Evolutionary conservation across 2,113 vertebrate species (phyloP), one percentile per base, ranked within the genome.

Genomic region (Marcusenius ussheri): DNA sequence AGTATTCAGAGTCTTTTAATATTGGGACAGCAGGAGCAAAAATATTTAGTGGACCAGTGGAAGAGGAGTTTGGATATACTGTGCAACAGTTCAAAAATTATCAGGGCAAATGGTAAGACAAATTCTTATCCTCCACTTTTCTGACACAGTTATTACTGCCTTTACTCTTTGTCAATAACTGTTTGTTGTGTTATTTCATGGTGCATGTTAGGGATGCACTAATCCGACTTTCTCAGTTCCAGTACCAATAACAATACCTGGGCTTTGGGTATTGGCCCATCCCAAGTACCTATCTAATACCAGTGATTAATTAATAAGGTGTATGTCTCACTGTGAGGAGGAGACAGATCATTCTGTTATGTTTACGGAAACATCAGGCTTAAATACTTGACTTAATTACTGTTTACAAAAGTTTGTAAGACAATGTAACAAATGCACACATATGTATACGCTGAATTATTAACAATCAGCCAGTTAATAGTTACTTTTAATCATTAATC

Each of bases 61-160:
- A 35, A 35, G 97, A 96, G 66, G 97, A 98, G 92, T 99, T 99
- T 94, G 98, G 98, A 89, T 98, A 98, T 89, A 86, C 95, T 4
- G 94, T 99, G 49, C 97, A 97, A 42, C 98, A 99, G 91, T 94
- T 97, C 11, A 90, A 91, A 92, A 97, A 97, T 92, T 91, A 95
- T 89, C 91, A 96, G 91, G 97, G 97, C 90, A 97, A 97, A 96
- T 99, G 98, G 98, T 98, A 96, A 96, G 96, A 90, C 51, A 8
- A 8, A 7, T 27, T 85, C 66, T 35, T 21, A 35, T 88, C 66
- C 70, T 42, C 35, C 42, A 39, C 39, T 70, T 47, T n/a, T 46
- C 74, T 42, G 31, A 80, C 74, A 77, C 27, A 27, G 6, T 42
- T 80, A 80, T 80, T 80, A 17, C 74, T 42, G 74, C 13, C 35